Percentiles rank a stretch among this genome's conserved stretches.
Conservation (phyloP, 64 coral and sea anemone genomes). For the Actinia tenebrosa region DNA sequence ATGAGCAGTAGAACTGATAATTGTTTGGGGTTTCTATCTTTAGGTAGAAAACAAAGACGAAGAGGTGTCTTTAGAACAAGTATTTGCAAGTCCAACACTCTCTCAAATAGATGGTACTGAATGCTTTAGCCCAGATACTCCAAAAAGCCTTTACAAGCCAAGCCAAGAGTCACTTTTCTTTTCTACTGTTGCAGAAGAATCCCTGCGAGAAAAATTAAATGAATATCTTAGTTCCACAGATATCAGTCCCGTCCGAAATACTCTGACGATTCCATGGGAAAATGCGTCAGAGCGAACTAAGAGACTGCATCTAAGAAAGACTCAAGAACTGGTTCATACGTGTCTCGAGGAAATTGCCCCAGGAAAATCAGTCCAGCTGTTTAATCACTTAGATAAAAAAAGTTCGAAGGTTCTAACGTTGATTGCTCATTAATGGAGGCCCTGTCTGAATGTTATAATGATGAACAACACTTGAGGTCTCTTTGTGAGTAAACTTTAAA, state of each 20-base stretch:
- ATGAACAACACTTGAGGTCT: background rate
- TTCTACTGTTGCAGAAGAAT: background rate
- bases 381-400: background rate
- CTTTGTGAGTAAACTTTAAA: background rate
- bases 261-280: slow-evolving; percentile 38
- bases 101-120: background rate
- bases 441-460: background rate
- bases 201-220: slow-evolving; percentile 4
- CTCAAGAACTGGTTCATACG: slow-evolving; percentile 43
- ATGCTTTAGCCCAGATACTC: background rate
- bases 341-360: slow-evolving; percentile 54
- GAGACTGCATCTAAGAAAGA: slow-evolving; percentile 53
- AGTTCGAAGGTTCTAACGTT: background rate
- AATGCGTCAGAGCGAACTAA: slow-evolving; percentile 33
- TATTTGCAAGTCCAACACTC: background rate
- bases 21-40: background rate
- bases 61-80: background rate
- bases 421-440: background rate
- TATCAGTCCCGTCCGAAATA: slow-evolving; percentile 56
- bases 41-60: background rate
- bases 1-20: background rate
- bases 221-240: slow-evolving; percentile 13
- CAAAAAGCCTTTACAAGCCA: background rate
- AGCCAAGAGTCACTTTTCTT: background rate
- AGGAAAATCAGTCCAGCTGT: background rate